phyloP scores from a whole-genome alignment of 2,113 vertebrate genomes.

The Xiphias gladius region DNA sequence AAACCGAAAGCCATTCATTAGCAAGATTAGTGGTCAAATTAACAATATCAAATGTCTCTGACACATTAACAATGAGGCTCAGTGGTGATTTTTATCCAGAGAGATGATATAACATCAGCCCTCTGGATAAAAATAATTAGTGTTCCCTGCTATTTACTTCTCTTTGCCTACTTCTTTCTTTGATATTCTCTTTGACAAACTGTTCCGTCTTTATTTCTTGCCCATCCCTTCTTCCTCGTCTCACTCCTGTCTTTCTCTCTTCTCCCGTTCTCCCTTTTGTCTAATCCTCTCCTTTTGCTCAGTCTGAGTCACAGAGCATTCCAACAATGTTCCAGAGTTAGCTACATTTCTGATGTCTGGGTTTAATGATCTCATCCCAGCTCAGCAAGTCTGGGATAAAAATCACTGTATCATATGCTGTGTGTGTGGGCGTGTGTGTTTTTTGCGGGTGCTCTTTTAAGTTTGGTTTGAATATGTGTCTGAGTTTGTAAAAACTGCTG shows the following conservation, averaged over 20 bases:
- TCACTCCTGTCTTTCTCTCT: neutral
- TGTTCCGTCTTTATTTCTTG: neutral
- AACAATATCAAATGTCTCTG: neutral
- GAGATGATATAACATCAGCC: neutral
- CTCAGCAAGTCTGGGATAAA: slow-evolving; percentile 56
- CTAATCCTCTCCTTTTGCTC: neutral
- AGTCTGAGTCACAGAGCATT: slow-evolving; percentile 36
- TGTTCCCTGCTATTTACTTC: neutral
- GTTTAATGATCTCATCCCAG: slow-evolving; percentile 59
- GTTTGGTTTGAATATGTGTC: neutral
- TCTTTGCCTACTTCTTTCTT: neutral
- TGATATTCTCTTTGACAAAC: slow-evolving; percentile 7
- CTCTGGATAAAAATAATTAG: neutral
- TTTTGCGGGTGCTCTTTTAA: slow-evolving; percentile 7
- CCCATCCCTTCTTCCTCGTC: neutral
- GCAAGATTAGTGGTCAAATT: neutral
- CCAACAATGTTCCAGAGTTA: slow-evolving; percentile 44
- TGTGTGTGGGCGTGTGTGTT: slow-evolving; percentile 26
- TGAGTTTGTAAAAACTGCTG: no score
- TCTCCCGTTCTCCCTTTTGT: neutral
- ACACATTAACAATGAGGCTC: neutral
- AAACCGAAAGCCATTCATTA: neutral
- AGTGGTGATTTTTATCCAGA: slow-evolving; percentile 1
- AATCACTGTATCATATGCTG: neutral
- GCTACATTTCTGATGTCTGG: slow-evolving; percentile 52